These are phyloP conservation scores for Syngnathus acus DNA, from an alignment of 2,797 vertebrate genomes.

Conservation along the genomic window DNA sequence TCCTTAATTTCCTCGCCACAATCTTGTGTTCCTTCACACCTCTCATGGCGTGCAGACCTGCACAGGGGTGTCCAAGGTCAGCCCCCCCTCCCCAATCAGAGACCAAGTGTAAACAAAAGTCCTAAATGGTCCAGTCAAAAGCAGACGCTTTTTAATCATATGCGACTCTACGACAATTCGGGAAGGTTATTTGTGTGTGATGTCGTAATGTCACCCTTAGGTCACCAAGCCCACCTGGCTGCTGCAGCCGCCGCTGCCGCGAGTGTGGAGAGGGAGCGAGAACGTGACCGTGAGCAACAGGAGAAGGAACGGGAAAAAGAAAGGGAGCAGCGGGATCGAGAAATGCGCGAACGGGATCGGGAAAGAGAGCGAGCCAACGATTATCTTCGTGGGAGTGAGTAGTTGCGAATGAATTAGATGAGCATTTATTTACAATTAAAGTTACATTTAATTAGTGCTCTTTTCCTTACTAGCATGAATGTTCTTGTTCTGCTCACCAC, in stretches of 20 bases:
- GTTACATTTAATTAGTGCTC: neutral
- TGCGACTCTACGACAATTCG: neutral
- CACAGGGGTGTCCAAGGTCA: conserved; percentile 35
- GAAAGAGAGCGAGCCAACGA: conserved; percentile 59
- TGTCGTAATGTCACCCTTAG: conserved; percentile 52
- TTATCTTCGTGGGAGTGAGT: conserved; percentile 84
- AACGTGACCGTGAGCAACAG: conserved; percentile 69
- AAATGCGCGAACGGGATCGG: conserved; percentile 50
- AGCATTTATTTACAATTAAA: neutral
- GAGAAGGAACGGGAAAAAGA: conserved; percentile 73
- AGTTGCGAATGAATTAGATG: neutral
- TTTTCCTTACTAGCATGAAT: neutral
- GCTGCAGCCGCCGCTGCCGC: conserved; percentile 66
- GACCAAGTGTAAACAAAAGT: conserved; percentile 7
- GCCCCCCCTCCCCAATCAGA: conserved; percentile 11
- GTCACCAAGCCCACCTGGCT: conserved; percentile 80
- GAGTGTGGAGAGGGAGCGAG: conserved; percentile 77
- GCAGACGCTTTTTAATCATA: no score
- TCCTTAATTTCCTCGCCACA: conserved; percentile 44
- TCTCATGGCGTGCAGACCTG: conserved; percentile 26
- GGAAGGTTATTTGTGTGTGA: neutral
- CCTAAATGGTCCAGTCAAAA: neutral
- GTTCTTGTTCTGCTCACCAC: neutral
- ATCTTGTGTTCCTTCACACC: conserved; percentile 33
- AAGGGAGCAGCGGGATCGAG: conserved; percentile 68